Base-by-base conservation (phyloP, 2,797 vertebrate species). In the Florisuga fusca region DNA sequence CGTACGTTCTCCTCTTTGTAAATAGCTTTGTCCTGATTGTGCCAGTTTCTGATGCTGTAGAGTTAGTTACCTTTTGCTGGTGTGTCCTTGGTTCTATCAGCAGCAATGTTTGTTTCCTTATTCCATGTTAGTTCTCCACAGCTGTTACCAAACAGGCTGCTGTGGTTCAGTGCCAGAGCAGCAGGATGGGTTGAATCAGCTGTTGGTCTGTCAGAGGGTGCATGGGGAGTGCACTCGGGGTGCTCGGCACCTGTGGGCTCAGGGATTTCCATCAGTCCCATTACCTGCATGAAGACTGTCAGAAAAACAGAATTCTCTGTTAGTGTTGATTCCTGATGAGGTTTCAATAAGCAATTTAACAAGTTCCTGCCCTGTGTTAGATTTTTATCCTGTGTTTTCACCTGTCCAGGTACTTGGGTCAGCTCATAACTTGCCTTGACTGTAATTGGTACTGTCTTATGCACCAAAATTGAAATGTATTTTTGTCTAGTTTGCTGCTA, bases 1-100 rank as follows among this genome's bases (percentile, higher is more conserved):
- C 73, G 89, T 79, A 72, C n/a, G 1, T 71, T 96, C 79, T 96
- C 79, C 81, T 96, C 84, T 95, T 96, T 89, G 72, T 91, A 76
- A 94, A 45, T 93, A 89, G 84, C 61, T 89, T 84, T 96, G 17
- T 92, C 94, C 59, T 92, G 82, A 66, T 90, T 10, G 33, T 94
- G 82, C 48, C 55, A 14, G 33, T 84, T 57, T 62, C 61, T 90
- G 84, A 87, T 63, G 41, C 69, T 87, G 77, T 80, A 41, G 77
- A 93, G 75, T 94, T 94, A 67, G 87, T 77, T 94, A 53, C 66
- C 50, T 69, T 67, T 73, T 84, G 81, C 62, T 66, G 13, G 29
- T 86, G 84, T 67, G 75, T 64, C 69, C 66, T 46, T 51, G 76
- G 45, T 25, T 62, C 2, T 87, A 20, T 26, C 4, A 10, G 36